A percentile compares a stretch with the other conserved stretches of the same genome.
Evolutionary conservation across 2,888 invertebrate species (phyloP).

Genomic region (Pristionchus maxplancki): DNA sequence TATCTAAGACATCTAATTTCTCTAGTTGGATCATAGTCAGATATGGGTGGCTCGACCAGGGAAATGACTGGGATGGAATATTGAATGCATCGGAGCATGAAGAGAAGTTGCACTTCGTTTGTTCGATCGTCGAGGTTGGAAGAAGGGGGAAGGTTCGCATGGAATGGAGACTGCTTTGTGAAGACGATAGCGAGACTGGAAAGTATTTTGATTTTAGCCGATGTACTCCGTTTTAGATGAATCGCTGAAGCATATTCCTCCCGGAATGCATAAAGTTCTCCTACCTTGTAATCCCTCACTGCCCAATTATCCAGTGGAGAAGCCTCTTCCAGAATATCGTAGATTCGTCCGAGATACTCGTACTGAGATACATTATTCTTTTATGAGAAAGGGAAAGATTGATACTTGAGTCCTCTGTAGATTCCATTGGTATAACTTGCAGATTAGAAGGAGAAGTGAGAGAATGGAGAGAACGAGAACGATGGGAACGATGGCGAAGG

Average conservation of each 20-base stretch:
- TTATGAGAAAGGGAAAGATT: not conserved
- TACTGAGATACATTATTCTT: not conserved
- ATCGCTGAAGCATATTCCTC: too few species aligned
- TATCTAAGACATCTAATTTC: not conserved
- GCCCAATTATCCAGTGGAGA: conserved; percentile 27
- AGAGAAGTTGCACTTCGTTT: not conserved
- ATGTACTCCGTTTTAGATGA: too few species aligned
- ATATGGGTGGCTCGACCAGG: conserved; percentile 6
- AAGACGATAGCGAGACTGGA: conserved; percentile 28
- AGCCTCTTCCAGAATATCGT: conserved; percentile 43
- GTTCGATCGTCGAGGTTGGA: conserved; percentile 43
- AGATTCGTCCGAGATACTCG: conserved; percentile 35
- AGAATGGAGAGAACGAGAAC: conserved; percentile 36
- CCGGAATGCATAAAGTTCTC: not conserved
- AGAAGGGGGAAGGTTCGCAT: conserved; percentile 32
- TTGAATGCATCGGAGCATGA: conserved; percentile 1
- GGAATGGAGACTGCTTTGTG: conserved; percentile 35
- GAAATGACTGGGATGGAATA: conserved; percentile 38
- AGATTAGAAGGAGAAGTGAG: conserved; percentile 29
- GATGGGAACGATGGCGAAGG: conserved; percentile 33
- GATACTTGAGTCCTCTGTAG: conserved; percentile 25
- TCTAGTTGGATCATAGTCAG: not conserved
- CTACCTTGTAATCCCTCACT: conserved; percentile 6
- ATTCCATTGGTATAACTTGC: conserved; percentile 41
- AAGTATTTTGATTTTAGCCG: not conserved